These are phyloP conservation scores for Climacteris rufus DNA, from an alignment of 2,113 vertebrate genomes.

Conservation along the genomic window DNA sequence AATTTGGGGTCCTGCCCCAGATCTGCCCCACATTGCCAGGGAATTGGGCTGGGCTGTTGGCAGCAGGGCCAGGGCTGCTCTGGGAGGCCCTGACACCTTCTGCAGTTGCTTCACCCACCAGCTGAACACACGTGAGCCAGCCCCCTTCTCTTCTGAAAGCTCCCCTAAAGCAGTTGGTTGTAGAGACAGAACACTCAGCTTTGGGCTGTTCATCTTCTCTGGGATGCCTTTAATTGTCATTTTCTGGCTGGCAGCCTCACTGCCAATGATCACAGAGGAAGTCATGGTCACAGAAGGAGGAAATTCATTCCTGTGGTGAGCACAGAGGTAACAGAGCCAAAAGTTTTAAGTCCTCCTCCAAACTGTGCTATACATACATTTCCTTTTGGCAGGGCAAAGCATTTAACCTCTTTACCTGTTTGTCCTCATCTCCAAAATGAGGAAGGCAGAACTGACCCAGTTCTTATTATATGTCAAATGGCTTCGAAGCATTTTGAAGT, in stretches of 20 bases:
- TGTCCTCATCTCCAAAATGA: conserved; percentile 14
- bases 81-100: background rate
- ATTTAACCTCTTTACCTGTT: conserved; percentile 37
- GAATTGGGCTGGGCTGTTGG: background rate
- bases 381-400: conserved; percentile 21
- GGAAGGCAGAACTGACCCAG: conserved; percentile 47
- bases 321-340: background rate
- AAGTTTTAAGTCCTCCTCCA: background rate
- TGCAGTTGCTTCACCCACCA: background rate
- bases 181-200: background rate
- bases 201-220: background rate
- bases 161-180: background rate
- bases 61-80: background rate
- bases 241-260: background rate
- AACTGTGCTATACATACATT: background rate
- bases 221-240: background rate
- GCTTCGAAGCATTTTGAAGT: background rate
- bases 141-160: background rate
- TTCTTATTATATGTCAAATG: background rate
- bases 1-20: background rate
- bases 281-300: background rate
- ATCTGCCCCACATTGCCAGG: background rate
- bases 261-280: background rate
- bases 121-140: background rate
- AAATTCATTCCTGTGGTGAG: background rate